These are phyloP conservation scores for Mus musculus DNA, from an alignment of 2,113 vertebrate genomes.

Conservation along the genomic window GRCm39 chr7:95159501-95160000, in stretches of 20 bases:
- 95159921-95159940: neutral
- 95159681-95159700: neutral
- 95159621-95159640: neutral
- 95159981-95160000: neutral
- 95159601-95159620: slow-evolving; percentile 13
- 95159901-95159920: neutral
- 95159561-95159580: neutral
- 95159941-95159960: neutral
- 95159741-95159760: neutral
- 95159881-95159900: neutral
- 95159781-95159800: neutral
- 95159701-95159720: neutral
- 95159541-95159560: neutral
- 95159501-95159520: neutral
- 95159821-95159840: neutral
- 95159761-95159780: neutral
- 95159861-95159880: neutral
- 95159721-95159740: neutral
- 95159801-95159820: neutral
- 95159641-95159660: neutral
- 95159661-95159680: neutral
- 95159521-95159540: neutral
- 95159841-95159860: neutral
- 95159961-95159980: neutral
- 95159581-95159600: neutral